Evolutionary conservation across 23 tunicate species (phyloP), one percentile per base, ranked within the genome.

Genomic region (Trididemnum miniatum): DNA sequence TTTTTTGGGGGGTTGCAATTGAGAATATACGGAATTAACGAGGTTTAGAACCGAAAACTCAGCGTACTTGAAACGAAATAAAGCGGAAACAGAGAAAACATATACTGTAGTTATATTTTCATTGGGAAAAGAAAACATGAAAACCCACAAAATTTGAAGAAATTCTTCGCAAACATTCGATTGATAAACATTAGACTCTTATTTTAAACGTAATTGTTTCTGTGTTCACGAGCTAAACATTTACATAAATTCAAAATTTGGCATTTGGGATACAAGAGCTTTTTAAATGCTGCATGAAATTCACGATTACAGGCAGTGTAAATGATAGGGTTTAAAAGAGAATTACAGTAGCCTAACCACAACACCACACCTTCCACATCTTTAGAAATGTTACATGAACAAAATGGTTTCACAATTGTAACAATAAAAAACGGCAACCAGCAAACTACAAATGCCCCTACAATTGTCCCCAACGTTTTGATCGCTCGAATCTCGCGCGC

Each of bases 291-390:
- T 2, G 79, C 24, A 38, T 88, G 87, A 65, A 92, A 92, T 24
- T 92, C 97, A 23, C 82, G 73, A 51, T 92, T 92, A 65, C 79
- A 78, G 40, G 82, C 85, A 12, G 85, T 91, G 65, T 92, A 92
- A n/a, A 92, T 73, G 33, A 92, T 67, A 23, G 97, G 97, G 77
- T 92, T 92, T n/a, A 92, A 44, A 29, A 88, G 63, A 7, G 97
- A 92, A 39, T 92, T 92, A 50, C 86, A 77, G 69, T 92, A 92
- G 24, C 97, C 97, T 3, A 92, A 80, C 91, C 91, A 92, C 36
- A 86, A 71, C 33, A 90, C 88, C 1, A 90, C 49, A 12, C 77
- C 67, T 59, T 35, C 65, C 51, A 85, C 20, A 7, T 52, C 52
- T 1, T 32, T 80, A 1, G 89, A 73, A 20, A 84, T 80, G 51